These are phyloP conservation scores for Teleiodes luculella DNA, from an alignment of 2,888 invertebrate species.

Conservation along the genomic window DNA sequence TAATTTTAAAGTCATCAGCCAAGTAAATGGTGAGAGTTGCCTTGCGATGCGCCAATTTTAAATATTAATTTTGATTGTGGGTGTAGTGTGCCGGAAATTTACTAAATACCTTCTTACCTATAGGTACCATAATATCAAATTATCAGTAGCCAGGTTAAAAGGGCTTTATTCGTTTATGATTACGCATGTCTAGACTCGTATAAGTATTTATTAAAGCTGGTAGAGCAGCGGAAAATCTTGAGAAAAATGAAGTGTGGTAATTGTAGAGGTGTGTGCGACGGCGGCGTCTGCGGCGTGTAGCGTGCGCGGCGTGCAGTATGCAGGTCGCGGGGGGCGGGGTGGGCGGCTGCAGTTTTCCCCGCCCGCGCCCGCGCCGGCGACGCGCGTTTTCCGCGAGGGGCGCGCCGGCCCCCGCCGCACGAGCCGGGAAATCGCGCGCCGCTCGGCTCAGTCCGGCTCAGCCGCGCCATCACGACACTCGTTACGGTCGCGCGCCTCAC, in stretches of 20 bases:
- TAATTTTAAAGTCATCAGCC: slow-evolving; percentile 9
- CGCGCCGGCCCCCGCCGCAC: slow-evolving; percentile 63
- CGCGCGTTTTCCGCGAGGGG: slow-evolving; percentile 73
- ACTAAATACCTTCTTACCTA: too few relatives aligned
- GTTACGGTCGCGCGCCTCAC: slow-evolving; percentile 43
- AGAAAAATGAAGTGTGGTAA: not conserved
- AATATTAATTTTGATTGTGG: not conserved
- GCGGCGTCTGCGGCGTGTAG: slow-evolving; percentile 21
- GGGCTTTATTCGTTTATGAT: too few relatives aligned
- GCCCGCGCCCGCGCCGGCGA: slow-evolving; percentile 57
- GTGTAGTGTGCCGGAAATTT: not conserved
- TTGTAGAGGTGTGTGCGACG: not conserved
- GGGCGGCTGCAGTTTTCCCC: slow-evolving; percentile 64
- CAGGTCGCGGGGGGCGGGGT: slow-evolving; percentile 35
- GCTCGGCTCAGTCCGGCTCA: slow-evolving; percentile 70
- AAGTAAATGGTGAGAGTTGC: slow-evolving; percentile 1
- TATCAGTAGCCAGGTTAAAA: too few relatives aligned
- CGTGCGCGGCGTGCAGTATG: slow-evolving; percentile 23
- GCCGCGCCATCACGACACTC: slow-evolving; percentile 67
- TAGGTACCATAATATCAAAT: too few relatives aligned
- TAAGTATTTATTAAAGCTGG: not conserved
- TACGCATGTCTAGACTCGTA: too few relatives aligned
- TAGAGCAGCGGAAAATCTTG: not conserved
- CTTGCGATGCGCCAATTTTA: not conserved
- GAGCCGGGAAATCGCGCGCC: slow-evolving; percentile 71